Evolutionary conservation across 1,140 invertebrate species (phyloP).

Genomic region (Drosophila bifasciata): DNA sequence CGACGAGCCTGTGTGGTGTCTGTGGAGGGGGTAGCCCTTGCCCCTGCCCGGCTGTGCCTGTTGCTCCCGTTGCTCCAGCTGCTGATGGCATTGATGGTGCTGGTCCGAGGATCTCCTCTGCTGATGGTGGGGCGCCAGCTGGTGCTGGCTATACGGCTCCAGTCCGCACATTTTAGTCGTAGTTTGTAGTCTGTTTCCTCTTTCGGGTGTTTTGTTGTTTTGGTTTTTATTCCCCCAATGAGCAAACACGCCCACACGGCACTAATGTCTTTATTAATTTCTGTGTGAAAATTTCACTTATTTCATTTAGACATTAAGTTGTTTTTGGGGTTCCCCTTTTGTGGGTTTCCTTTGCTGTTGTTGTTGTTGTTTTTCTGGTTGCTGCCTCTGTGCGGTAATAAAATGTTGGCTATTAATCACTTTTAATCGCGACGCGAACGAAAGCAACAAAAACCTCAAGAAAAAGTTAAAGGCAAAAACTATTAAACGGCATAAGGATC

Average conservation of each 20-base stretch:
- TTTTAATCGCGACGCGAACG: slow-evolving; percentile 71
- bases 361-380: slow-evolving; percentile 31
- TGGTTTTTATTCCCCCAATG: slow-evolving; percentile 45
- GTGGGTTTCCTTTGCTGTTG: slow-evolving; percentile 6
- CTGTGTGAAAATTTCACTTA: slow-evolving; percentile 72
- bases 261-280: slow-evolving; percentile 78
- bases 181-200: too few relatives aligned
- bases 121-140: slow-evolving; percentile 61
- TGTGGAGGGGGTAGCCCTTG: slow-evolving; percentile 35
- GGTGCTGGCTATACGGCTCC: slow-evolving; percentile 56
- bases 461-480: slow-evolving; percentile 45
- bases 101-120: slow-evolving; percentile 27
- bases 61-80: slow-evolving; percentile 59
- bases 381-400: slow-evolving; percentile 52
- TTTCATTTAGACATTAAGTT: slow-evolving; percentile 80
- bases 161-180: slow-evolving; percentile 56
- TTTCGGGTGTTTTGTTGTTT: too few relatives aligned
- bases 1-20: slow-evolving; percentile 44
- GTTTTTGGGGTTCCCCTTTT: slow-evolving; percentile 36
- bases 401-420: slow-evolving; percentile 74
- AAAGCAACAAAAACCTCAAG: slow-evolving; percentile 44
- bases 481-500: slow-evolving; percentile 41
- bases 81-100: slow-evolving; percentile 47
- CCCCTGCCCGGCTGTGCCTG: slow-evolving; percentile 45
- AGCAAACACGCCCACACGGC: slow-evolving; percentile 38